A percentile compares a stretch with the other conserved stretches of the same genome.
These are phyloP conservation scores for Melinopterus prodromus DNA, from an alignment of 2,888 invertebrate genomes.

Conservation along the genomic window DNA sequence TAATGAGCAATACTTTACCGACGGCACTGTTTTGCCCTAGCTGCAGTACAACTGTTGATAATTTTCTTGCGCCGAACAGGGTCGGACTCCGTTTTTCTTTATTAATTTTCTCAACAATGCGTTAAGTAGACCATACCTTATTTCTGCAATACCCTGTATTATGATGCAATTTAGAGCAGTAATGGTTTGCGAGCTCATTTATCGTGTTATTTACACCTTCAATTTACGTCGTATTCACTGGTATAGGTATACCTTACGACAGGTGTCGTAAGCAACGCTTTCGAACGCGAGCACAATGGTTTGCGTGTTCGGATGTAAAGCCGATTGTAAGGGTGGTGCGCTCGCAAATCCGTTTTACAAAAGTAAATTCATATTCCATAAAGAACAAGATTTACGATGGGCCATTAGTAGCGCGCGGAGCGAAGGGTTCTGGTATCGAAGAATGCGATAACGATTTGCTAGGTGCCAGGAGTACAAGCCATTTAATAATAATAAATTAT, in stretches of 20 bases:
- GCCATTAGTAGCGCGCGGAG: conserved; percentile 12
- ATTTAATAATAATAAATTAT: conserved; percentile 45
- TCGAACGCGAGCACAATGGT: background rate
- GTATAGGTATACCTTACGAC: background rate
- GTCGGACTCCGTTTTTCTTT: too few relatives aligned
- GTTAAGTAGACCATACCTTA: too few relatives aligned
- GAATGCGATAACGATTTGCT: conserved; percentile 35
- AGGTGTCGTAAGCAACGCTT: background rate
- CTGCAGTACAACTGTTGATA: too few relatives aligned
- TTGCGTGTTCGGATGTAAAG: background rate
- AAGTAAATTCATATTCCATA: background rate
- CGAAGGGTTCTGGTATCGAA: background rate
- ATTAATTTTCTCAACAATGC: too few relatives aligned
- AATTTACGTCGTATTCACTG: background rate
- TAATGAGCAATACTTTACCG: too few relatives aligned
- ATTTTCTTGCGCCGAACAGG: too few relatives aligned
- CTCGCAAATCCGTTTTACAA: background rate
- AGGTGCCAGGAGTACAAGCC: conserved; percentile 40
- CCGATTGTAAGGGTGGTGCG: background rate
- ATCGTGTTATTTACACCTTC: conserved; percentile 4
- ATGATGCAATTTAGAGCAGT: background rate
- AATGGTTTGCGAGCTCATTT: background rate
- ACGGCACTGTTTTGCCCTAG: too few relatives aligned
- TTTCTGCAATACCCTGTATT: background rate
- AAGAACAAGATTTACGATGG: background rate